Conservation (phyloP, 2,797 vertebrate genomes). For the Tangara arthus region DNA sequence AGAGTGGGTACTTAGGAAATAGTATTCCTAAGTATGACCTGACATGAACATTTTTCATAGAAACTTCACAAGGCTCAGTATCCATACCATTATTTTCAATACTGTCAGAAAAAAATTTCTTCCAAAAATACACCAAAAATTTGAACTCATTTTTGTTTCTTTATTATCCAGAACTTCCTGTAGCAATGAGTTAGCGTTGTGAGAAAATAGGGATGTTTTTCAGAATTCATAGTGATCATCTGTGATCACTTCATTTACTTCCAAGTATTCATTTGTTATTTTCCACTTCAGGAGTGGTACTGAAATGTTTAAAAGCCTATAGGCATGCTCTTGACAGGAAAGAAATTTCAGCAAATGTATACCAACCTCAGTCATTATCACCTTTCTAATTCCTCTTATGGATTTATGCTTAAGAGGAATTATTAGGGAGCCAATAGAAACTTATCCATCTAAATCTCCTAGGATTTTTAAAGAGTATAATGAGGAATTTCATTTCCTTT, state of each 20-base stretch:
- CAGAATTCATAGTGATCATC: not conserved
- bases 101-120: not conserved
- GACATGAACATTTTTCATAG: not conserved
- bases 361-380: not conserved
- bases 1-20: not conserved
- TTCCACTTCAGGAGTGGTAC: not conserved
- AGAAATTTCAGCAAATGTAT: not conserved
- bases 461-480: not conserved
- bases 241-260: not conserved
- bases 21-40: not conserved
- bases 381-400: not conserved
- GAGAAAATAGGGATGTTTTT: not conserved
- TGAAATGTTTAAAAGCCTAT: constrained; percentile 6
- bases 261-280: not conserved
- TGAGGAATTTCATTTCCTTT: not conserved
- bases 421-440: constrained; percentile 4
- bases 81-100: not conserved
- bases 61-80: not conserved
- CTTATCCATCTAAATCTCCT: not conserved
- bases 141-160: not conserved
- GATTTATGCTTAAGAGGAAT: not conserved
- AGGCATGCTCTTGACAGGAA: not conserved
- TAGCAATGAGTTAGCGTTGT: not conserved
- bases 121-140: not conserved
- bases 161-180: not conserved